phyloP scores from a whole-genome alignment of 2,888 invertebrate genomes.

The Asteroscopus sphinx region DNA sequence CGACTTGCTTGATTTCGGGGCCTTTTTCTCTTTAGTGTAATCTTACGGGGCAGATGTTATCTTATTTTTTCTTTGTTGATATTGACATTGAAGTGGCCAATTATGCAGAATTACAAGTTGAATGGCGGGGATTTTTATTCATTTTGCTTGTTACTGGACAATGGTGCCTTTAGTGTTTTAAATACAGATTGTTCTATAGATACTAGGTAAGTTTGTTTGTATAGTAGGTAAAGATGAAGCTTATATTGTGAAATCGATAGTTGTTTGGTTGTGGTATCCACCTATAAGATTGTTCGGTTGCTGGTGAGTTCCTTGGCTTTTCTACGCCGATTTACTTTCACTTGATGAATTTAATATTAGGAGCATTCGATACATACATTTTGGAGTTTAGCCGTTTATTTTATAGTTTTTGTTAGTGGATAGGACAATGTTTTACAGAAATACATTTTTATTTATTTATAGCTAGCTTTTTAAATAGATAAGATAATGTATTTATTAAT shows the following conservation, averaged over 20 bases:
- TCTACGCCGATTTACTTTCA: conserved; percentile 50
- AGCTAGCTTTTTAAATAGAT: too few species aligned
- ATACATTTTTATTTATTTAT: neutral
- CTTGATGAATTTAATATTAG: conserved; percentile 41
- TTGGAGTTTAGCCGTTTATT: conserved; percentile 14
- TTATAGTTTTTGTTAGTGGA: conserved; percentile 14
- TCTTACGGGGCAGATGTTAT: conserved; percentile 35
- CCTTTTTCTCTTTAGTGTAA: conserved; percentile 4
- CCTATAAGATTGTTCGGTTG: conserved; percentile 26
- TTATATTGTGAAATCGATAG: conserved; percentile 54
- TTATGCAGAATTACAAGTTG: conserved; percentile 35
- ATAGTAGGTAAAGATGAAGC: conserved; percentile 8
- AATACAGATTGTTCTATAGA: neutral
- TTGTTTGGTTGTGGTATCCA: conserved; percentile 42
- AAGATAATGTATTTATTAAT: too few species aligned
- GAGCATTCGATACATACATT: conserved; percentile 18
- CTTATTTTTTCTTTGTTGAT: conserved; percentile 29
- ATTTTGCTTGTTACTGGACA: neutral
- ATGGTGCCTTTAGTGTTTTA: neutral
- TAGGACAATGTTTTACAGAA: neutral
- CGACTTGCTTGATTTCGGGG: conserved; percentile 37
- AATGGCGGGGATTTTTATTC: conserved; percentile 4
- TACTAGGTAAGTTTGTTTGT: neutral
- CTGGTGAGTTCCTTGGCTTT: conserved; percentile 50
- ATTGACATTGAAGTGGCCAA: conserved; percentile 45